Evolutionary conservation across 2,113 vertebrate species (phyloP).

Genomic region (Paracanthobrama guichenoti): DNA sequence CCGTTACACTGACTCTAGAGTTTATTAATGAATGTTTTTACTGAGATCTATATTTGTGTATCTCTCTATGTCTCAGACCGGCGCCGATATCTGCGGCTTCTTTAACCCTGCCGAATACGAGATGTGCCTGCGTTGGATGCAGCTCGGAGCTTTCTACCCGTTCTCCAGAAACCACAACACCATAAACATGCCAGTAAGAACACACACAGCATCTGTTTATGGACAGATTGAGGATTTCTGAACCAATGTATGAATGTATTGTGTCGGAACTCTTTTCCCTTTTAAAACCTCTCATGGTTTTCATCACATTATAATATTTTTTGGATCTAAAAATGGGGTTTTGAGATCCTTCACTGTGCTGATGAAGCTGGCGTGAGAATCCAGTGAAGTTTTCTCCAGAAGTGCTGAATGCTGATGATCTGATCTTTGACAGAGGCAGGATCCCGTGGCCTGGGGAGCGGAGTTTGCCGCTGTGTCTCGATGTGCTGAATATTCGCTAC

Average conservation of each 20-base stretch:
- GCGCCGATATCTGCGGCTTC: constrained; percentile 94
- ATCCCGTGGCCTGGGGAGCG: constrained; percentile 81
- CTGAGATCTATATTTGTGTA: neutral
- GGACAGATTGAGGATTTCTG: too few relatives aligned
- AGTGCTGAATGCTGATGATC: neutral
- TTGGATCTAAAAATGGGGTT: too few relatives aligned
- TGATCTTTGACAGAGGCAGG: constrained; percentile 80
- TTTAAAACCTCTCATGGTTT: neutral
- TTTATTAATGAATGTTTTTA: neutral
- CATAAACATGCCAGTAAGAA: constrained; percentile 75
- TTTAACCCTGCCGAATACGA: constrained; percentile 77
- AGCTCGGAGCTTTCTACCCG: constrained; percentile 91
- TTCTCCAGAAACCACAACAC: constrained; percentile 88
- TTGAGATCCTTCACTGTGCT: too few relatives aligned
- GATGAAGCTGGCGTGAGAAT: too few relatives aligned
- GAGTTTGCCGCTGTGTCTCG: constrained; percentile 70
- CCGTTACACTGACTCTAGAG: neutral
- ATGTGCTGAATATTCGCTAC: constrained; percentile 84
- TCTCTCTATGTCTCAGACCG: constrained; percentile 75
- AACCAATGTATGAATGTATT: neutral
- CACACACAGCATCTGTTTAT: neutral
- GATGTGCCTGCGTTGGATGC: constrained; percentile 88
- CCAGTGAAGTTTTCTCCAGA: neutral
- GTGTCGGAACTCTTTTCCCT: neutral
- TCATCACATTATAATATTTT: neutral